These are phyloP conservation scores for Apostichopus parvimensis DNA, from an alignment of 35 echinoderm and acorn worm genomes.

Conservation along the genomic window DNA sequence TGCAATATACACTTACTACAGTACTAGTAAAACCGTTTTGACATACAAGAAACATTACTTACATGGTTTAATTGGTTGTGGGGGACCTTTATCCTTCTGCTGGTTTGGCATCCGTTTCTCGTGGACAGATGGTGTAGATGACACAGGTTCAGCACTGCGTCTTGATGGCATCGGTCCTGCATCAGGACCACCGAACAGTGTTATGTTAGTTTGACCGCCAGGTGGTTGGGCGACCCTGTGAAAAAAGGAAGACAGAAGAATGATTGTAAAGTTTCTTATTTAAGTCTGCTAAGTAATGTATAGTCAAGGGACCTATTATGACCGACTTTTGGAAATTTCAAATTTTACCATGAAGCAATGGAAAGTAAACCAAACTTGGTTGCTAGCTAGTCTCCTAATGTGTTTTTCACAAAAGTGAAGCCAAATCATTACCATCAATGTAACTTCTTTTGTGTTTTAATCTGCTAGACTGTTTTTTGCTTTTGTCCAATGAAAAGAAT, in stretches of 20 bases:
- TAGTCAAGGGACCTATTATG: neutral
- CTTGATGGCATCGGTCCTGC: conserved; percentile 48
- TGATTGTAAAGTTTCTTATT: neutral
- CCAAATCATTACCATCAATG: neutral
- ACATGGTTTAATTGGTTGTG: conserved; percentile 49
- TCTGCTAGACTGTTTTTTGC: too few relatives aligned
- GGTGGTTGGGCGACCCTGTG: conserved; percentile 36
- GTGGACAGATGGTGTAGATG: conserved; percentile 23
- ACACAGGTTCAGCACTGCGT: conserved; percentile 36
- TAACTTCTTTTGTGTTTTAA: too few relatives aligned
- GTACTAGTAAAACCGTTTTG: neutral
- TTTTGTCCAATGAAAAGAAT: too few relatives aligned
- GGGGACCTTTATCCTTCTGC: conserved; percentile 46
- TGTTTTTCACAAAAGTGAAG: neutral
- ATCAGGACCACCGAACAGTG: conserved; percentile 36
- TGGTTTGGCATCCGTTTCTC: conserved; percentile 50
- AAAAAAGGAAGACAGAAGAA: neutral
- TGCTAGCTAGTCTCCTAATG: neutral
- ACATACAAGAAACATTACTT: neutral
- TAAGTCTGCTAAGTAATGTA: neutral
- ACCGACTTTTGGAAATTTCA: neutral
- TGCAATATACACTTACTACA: neutral
- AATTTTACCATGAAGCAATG: too few relatives aligned
- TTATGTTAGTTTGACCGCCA: conserved; percentile 22
- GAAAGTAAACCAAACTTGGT: too few relatives aligned